Percentiles rank a stretch among this genome's conserved stretches.
phyloP scores from a whole-genome alignment of 2,797 vertebrate species.

The Lithobates pipiens region DNA sequence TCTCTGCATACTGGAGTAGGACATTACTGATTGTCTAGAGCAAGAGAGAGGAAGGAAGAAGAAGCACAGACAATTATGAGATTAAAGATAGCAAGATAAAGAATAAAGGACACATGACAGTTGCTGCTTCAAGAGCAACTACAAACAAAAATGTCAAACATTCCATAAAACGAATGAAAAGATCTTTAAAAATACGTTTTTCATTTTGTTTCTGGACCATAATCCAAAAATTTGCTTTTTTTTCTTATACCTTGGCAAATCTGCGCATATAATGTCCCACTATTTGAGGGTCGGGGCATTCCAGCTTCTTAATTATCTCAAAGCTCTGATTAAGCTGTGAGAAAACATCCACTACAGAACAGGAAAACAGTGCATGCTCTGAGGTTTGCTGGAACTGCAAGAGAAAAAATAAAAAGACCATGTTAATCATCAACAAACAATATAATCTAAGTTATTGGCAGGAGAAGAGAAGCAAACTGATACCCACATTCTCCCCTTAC shows the following conservation, averaged over 20 bases:
- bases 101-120: background rate
- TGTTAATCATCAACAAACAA: background rate
- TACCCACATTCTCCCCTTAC: too few relatives aligned
- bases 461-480: too few relatives aligned
- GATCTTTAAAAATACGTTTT: background rate
- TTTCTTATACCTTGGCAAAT: constrained; percentile 90
- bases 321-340: constrained; percentile 99
- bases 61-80: background rate
- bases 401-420: background rate
- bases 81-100: background rate
- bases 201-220: too few relatives aligned
- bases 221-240: too few relatives aligned
- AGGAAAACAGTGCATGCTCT: constrained; percentile 95
- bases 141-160: too few relatives aligned
- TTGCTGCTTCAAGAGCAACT: background rate
- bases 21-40: constrained; percentile 96
- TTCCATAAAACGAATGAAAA: background rate
- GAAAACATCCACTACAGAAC: constrained; percentile 97
- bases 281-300: constrained; percentile 96
- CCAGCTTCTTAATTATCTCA: constrained; percentile 97
- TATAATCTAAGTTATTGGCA: too few relatives aligned
- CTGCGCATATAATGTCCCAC: constrained; percentile 97
- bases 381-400: constrained; percentile 96
- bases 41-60: constrained; percentile 5
- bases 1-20: constrained; percentile 93